Percentiles rank a stretch among this genome's conserved stretches.
Evolutionary conservation across 2,797 vertebrate species (phyloP).

Genomic region (Pygocentrus nattereri): DNA sequence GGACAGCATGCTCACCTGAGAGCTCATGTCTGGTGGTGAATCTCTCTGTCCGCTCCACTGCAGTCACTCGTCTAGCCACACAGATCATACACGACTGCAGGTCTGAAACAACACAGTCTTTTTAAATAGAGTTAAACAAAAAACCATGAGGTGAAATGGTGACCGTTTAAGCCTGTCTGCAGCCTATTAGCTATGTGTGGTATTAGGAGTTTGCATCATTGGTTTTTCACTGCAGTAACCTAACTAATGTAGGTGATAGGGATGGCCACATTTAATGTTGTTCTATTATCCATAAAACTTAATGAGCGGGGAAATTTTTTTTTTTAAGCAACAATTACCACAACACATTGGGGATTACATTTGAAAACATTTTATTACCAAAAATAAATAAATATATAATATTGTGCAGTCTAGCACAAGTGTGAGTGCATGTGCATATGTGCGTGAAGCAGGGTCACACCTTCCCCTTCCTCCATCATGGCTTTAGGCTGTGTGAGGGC

Average conservation of each 20-base stretch:
- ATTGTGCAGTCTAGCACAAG: not conserved
- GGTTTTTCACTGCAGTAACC: no score
- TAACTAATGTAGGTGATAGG: no score
- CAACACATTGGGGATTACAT: no score
- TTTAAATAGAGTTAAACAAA: not conserved
- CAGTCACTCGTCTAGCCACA: slow-evolving; percentile 91
- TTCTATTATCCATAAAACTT: no score
- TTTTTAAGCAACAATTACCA: no score
- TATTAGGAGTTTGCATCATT: no score
- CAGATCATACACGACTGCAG: slow-evolving; percentile 99
- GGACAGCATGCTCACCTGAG: slow-evolving; percentile 83
- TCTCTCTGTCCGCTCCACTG: slow-evolving; percentile 90
- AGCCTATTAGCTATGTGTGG: no score
- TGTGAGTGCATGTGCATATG: not conserved
- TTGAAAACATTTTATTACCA: no score
- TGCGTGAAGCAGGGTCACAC: slow-evolving; percentile 70
- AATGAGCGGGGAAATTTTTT: no score
- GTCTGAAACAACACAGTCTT: slow-evolving; percentile 76
- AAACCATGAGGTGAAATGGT: not conserved
- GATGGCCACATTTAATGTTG: no score
- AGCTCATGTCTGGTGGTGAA: slow-evolving; percentile 96
- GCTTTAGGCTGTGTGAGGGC: slow-evolving; percentile 96
- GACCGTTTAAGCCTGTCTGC: no score
- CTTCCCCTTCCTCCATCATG: slow-evolving; percentile 98
- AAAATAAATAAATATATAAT: no score